These are phyloP conservation scores for Cryptus viduatorius DNA, from an alignment of 2,888 invertebrate genomes.

Conservation along the genomic window DNA sequence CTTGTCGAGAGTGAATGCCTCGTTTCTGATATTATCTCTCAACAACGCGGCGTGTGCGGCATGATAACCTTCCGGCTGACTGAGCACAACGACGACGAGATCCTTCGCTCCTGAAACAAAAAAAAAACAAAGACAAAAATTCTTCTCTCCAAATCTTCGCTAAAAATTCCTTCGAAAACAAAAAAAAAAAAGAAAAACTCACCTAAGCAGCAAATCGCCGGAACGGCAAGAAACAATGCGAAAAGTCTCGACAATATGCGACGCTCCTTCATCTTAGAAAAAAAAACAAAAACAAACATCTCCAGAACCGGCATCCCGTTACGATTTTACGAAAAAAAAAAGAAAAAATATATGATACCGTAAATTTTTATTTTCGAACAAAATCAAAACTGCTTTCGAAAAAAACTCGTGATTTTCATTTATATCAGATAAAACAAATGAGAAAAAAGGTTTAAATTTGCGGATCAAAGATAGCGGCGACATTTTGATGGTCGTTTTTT, in stretches of 20 bases:
- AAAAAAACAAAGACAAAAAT: background rate
- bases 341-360: too few species aligned
- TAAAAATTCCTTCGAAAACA: background rate
- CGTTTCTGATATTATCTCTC: constrained; percentile 86
- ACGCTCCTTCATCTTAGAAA: constrained; percentile 10
- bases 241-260: constrained; percentile 36
- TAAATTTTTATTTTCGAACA: too few species aligned
- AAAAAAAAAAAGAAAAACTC: background rate
- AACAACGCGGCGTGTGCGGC: constrained; percentile 87
- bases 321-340: too few species aligned
- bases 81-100: constrained; percentile 88
- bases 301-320: background rate
- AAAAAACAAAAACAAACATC: constrained; percentile 18
- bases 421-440: too few species aligned
- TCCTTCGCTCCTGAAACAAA: constrained; percentile 87
- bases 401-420: too few species aligned
- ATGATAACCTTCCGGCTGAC: constrained; percentile 89
- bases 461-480: too few species aligned
- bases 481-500: too few species aligned
- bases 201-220: constrained; percentile 42
- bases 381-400: too few species aligned
- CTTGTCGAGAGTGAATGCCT: constrained; percentile 85
- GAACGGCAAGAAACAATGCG: constrained; percentile 12
- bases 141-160: background rate
- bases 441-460: too few species aligned